Evolutionary conservation across 2,797 vertebrate genomes (phyloP), one percentile per base, ranked within the genome.

Genomic region (Acanthurus lineatus): DNA sequence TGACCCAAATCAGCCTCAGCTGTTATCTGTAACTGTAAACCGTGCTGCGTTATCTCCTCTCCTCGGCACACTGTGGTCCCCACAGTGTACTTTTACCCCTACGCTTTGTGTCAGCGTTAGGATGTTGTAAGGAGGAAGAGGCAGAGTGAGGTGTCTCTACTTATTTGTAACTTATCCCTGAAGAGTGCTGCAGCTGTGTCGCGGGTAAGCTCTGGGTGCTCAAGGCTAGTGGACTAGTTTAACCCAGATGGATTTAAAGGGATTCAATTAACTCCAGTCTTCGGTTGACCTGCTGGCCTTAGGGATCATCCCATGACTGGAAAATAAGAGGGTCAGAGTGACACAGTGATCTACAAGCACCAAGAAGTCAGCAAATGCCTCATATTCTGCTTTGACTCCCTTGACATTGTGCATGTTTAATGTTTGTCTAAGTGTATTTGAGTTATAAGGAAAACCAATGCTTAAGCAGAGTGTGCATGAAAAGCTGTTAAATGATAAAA

Each of bases 211-310:
- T 14, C 54, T 20, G 45, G 40, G 63, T 1, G 9, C 53, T 59
- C 2, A 3, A 61, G 71, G 65, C 51, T 11, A 58, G 78, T 4
- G 1, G 57, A 62, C 49, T 38, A 56, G 48, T 69, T 77, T 65
- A 56, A 63, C 58, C 19, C 3, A 3, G 49, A 62, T 57, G 42
- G 61, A 67, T 85, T 89, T 85, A 84, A 85, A 81, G 9, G 42
- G 77, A 86, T 82, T 74, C 32, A 64, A 71, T 86, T 80, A 77
- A 80, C 19, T 69, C 56, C 35, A 68, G 67, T 67, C 65, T 52
- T 9, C 28, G 5, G 51, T 64, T 19, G 54, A 74, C 62, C 44
- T 35, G 38, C 9, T 62, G 42, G 45, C 71, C 49, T 62, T 6
- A 69, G 42, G 68, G 70, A 76, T 82, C 32, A 64, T 85, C 52